phyloP scores from a whole-genome alignment of 2,113 vertebrate species.

The Phodopus roborovskii region DNA sequence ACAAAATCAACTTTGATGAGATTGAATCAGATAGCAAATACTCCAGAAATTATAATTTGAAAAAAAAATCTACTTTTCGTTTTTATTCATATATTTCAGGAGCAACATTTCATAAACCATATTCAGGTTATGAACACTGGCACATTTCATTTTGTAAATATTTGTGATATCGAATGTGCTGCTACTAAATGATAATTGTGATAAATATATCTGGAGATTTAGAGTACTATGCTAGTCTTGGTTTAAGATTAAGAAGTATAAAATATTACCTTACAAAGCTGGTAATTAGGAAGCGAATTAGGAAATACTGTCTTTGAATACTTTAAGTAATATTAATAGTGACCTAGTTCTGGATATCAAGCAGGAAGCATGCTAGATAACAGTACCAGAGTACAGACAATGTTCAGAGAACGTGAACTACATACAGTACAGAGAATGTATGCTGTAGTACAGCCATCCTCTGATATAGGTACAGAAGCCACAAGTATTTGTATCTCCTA shows the following conservation, averaged over 20 bases:
- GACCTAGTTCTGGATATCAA: conserved; percentile 17
- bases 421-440: neutral
- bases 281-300: neutral
- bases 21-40: conserved; percentile 49
- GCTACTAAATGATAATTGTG: neutral
- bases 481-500: conserved; percentile 26
- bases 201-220: conserved; percentile 36
- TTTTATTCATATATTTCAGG: conserved; percentile 37
- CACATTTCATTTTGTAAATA: conserved; percentile 44
- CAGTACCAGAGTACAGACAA: neutral
- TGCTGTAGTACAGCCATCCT: neutral
- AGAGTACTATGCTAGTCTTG: conserved; percentile 29
- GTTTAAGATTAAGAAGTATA: conserved; percentile 36
- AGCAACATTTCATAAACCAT: conserved; percentile 40
- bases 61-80: conserved; percentile 45
- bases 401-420: neutral
- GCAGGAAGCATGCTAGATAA: neutral
- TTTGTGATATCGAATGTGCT: neutral
- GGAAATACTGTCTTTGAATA: conserved; percentile 8
- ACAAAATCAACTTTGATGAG: conserved; percentile 34
- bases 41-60: conserved; percentile 37
- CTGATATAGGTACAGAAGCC: neutral
- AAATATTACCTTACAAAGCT: conserved; percentile 53
- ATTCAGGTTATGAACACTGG: neutral
- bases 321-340: conserved; percentile 45